Evolutionary conservation across 2,113 vertebrate genomes (phyloP).

Genomic region (Cyprinus carpio): DNA sequence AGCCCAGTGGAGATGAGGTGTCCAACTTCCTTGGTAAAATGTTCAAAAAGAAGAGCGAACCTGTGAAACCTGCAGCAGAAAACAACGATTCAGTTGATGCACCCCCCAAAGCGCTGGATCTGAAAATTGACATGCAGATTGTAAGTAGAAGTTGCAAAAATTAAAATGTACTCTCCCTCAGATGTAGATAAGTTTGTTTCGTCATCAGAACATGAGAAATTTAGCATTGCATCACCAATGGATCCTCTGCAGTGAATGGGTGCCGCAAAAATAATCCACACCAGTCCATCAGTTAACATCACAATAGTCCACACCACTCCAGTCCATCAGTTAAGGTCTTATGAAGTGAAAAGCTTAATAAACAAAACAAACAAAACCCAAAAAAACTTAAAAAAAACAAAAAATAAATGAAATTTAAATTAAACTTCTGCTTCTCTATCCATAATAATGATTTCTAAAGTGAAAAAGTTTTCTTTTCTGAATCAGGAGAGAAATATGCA

Average conservation of each 20-base stretch:
- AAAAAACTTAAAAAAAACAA: no score
- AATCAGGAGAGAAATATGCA: not conserved
- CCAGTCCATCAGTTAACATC: not conserved
- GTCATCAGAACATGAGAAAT: not conserved
- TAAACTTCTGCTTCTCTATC: not conserved
- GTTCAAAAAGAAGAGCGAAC: slow-evolving; percentile 75
- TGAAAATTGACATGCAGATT: slow-evolving; percentile 18
- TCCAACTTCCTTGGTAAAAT: slow-evolving; percentile 76
- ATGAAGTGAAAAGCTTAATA: not conserved
- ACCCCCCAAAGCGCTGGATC: not conserved
- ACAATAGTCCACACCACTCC: not conserved
- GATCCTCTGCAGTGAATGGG: not conserved
- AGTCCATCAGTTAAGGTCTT: not conserved
- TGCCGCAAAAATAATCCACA: no score
- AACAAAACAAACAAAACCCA: not conserved
- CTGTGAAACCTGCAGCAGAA: slow-evolving; percentile 22
- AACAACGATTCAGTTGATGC: not conserved
- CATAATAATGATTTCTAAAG: not conserved
- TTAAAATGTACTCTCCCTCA: not conserved
- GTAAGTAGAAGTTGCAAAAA: slow-evolving; percentile 50
- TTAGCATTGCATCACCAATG: not conserved
- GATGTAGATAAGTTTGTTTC: not conserved
- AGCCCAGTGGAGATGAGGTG: slow-evolving; percentile 36
- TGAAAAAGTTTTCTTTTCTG: not conserved
- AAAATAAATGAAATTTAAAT: not conserved